Base-by-base conservation (phyloP, 1,140 invertebrate species). In the Zaprionus kolodkinae region DNA sequence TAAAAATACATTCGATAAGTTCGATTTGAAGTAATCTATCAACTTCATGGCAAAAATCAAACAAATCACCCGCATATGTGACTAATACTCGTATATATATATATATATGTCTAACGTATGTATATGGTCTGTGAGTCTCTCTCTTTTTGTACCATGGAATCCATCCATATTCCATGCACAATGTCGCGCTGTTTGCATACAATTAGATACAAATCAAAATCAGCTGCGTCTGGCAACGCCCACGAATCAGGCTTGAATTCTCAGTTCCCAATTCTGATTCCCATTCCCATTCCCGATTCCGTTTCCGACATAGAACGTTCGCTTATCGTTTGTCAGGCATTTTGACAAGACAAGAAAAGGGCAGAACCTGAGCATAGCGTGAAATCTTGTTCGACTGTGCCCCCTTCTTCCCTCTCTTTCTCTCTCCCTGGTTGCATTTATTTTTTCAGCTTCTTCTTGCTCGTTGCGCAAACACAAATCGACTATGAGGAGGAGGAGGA, bases 121-220 rank as follows among this genome's bases (percentile, higher is more conserved):
- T 60, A 11, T 55, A 50, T 61, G 12, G n/a, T 43, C 38, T 7
- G 13, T 15, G 40, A 13, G n/a, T 45, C 40, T 45, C n/a, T 15
- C 6, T 45, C n/a, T 45, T 15, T 15, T 33, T 40, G 56, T 48
- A 38, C 21, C 50, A 72, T 30, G 27, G 3, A 30, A 30, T 50
- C 30, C 57, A 57, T 70, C 38, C 30, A 65, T 60, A 72, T 64
- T 59, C 61, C 27, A 65, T 76, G 40, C 61, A 61, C 50, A 60
- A 54, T 59, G 38, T 70, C 48, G 52, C 60, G 48, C 64, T 88
- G 84, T 89, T 89, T 88, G 81, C 85, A 89, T 88, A 89, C 84
- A 88, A 88, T 88, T 88, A 88, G 85, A 88, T 88, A 89, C 85
- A 88, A 88, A 88, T 89, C 85, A 76, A 70, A 83, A 84, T 84